Base-by-base conservation (phyloP, 2,888 invertebrate genomes). In the Drosophila borborema region DNA sequence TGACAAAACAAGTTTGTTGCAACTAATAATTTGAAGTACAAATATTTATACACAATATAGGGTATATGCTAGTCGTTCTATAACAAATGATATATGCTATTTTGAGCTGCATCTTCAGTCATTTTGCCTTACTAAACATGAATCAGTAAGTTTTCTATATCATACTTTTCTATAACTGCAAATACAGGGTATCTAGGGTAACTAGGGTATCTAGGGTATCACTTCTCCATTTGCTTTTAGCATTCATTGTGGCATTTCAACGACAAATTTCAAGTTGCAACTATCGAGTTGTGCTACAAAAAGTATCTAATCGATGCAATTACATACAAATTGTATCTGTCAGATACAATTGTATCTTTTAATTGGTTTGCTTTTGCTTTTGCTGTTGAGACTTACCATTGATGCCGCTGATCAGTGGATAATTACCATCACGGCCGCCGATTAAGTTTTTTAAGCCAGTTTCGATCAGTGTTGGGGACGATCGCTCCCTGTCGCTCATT, bases 401-500 rank as follows among this genome's bases (percentile, higher is more conserved):
- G 94, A 96, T 95, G 95, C 96, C 96, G 94, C 96, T 96, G 93
- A 96, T 95, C 86, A 96, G 94, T 91, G 96, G 96, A 94, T 95
- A 96, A 94, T 96, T 96, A 94, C 96, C 96, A 94, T 96, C 96
- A 93, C 97, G 96, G 93, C 96, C 96, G 86, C 93, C 93, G 93
- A 97, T 96, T 94, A 97, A 96, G 92, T 96, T 96, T 95, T 97
- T 97, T 93, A 93, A 93, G 94, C 97, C 97, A 94, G 96, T 96
- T 95, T 97, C 97, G 94, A 96, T 95, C 94, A 97, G 95, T 95
- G 96, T 96, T 94, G 97, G 97, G 94, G 96, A 97, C 94, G 95
- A 96, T 94, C 96, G 96, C 95, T 97, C 97, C 95, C 97, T 96
- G 95, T 96, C 97, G 95, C 97, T 97, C 97, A 97, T 97, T 93